These are phyloP conservation scores for Sesia apiformis DNA, from an alignment of 2,888 invertebrate genomes.

Conservation along the genomic window DNA sequence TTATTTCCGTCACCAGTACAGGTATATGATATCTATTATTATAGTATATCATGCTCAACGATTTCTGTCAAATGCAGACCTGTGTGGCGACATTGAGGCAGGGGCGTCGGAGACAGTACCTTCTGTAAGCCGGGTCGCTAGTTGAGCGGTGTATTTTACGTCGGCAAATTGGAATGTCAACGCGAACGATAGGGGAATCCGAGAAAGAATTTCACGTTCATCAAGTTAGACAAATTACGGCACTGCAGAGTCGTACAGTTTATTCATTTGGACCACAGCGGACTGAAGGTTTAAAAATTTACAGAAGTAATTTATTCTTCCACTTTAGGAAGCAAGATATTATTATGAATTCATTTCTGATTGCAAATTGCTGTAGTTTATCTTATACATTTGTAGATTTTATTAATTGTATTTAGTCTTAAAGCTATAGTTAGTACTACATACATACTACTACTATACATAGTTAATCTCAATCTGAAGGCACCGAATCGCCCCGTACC, in stretches of 20 bases:
- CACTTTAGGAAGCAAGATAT: no score
- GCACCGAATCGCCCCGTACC: no score
- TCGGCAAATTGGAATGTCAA: conserved; percentile 21
- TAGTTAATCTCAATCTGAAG: no score
- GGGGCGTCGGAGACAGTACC: conserved; percentile 14
- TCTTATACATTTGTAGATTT: no score
- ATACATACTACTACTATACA: no score
- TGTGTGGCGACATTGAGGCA: neutral
- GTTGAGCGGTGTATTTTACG: conserved; percentile 12
- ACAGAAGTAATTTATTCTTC: no score
- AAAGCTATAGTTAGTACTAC: no score
- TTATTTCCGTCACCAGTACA: neutral
- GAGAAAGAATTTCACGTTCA: conserved; percentile 2
- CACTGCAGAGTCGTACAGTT: neutral
- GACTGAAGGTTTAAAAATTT: no score
- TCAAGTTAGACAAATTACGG: neutral
- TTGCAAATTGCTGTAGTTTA: no score
- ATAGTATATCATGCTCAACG: conserved; percentile 11
- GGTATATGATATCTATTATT: neutral
- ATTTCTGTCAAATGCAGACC: conserved; percentile 23
- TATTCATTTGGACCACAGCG: no score
- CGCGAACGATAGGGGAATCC: neutral
- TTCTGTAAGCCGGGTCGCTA: conserved; percentile 10
- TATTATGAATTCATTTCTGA: no score
- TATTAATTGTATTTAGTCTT: no score